Percentiles rank a stretch among this genome's conserved stretches.
Conservation (phyloP, 2,888 invertebrate species). For the Eilema depressum region DNA sequence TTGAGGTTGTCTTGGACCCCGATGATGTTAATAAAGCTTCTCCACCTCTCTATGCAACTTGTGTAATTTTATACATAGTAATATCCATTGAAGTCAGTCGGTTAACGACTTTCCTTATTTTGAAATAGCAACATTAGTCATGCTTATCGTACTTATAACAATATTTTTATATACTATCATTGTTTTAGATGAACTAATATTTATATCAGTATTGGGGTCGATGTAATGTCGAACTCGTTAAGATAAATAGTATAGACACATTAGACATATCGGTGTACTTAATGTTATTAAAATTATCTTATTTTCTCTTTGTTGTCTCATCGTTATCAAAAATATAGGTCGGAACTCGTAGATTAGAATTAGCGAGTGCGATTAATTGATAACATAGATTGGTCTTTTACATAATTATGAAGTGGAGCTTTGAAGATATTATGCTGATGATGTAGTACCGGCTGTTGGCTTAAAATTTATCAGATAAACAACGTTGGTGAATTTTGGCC, state of each 20-base stretch:
- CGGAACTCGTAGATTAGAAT: constrained; percentile 8
- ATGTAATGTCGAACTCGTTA: constrained; percentile 21
- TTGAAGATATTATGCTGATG: too few species aligned
- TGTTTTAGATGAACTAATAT: constrained; percentile 31
- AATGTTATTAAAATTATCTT: neutral
- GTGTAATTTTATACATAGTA: neutral
- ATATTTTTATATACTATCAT: neutral
- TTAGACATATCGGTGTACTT: neutral
- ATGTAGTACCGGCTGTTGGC: neutral
- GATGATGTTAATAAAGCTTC: neutral
- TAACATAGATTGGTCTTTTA: neutral
- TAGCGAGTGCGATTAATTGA: neutral
- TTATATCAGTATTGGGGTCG: constrained; percentile 42
- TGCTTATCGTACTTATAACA: constrained; percentile 5
- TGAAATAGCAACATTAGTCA: neutral
- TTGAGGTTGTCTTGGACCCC: neutral
- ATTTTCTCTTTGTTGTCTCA: constrained; percentile 12
- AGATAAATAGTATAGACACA: neutral
- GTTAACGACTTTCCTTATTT: neutral
- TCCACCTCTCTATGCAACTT: neutral
- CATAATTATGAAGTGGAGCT: neutral
- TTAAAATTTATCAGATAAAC: neutral
- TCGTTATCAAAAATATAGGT: neutral
- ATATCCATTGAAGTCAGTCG: neutral
- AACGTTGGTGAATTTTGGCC: neutral